A percentile compares a stretch with the other conserved stretches of the same genome.
These are phyloP conservation scores for Clarias gariepinus DNA, from an alignment of 2,113 vertebrate species.

Conservation along the genomic window DNA sequence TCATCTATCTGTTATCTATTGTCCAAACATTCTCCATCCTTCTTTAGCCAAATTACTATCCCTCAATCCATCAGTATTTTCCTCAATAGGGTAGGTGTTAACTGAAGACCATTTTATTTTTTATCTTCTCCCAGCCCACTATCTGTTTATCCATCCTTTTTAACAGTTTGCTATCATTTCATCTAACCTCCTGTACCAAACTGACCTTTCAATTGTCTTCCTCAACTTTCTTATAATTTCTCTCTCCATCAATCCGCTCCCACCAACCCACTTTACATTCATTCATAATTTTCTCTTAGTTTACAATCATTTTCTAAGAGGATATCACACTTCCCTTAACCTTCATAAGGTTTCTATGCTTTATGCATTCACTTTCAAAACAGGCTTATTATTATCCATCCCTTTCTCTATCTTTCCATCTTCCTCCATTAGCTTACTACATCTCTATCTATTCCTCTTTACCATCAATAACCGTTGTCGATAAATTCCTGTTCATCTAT, in stretches of 20 bases:
- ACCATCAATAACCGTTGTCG: not conserved
- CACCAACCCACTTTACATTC: not conserved
- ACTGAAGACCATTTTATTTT: not conserved
- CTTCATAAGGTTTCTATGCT: not conserved
- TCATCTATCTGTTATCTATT: not conserved
- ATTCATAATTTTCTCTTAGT: not conserved
- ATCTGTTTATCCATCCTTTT: not conserved
- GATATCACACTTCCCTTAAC: not conserved
- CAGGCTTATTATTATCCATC: not conserved
- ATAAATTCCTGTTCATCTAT: not conserved
- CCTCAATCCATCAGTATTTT: not conserved
- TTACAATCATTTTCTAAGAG: not conserved
- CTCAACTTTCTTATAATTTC: not conserved
- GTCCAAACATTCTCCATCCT: not conserved
- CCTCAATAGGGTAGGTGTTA: not conserved
- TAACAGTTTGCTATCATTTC: not conserved
- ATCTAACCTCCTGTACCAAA: not conserved
- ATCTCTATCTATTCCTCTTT: not conserved
- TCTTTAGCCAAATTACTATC: not conserved
- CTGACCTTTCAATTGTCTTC: not conserved
- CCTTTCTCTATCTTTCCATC: not conserved
- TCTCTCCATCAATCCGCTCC: not conserved
- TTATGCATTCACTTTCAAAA: not conserved
- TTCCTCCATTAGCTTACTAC: not conserved
- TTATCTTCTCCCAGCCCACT: not conserved